These are phyloP conservation scores for Eumeta japonica DNA, from an alignment of 1,140 invertebrate species.

Conservation along the genomic window DNA sequence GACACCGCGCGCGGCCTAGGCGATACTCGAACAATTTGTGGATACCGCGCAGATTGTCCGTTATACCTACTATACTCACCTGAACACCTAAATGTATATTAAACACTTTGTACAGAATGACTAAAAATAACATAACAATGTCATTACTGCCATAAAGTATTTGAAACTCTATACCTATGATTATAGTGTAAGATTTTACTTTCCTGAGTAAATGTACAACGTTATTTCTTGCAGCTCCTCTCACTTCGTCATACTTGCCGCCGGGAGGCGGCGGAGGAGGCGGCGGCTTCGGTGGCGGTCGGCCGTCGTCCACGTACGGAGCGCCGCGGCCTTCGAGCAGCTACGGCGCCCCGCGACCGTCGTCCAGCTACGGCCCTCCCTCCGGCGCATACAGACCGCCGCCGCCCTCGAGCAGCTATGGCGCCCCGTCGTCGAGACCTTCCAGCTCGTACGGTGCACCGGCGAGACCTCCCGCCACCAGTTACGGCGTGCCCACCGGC, in stretches of 20 bases:
- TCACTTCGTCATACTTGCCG: slow-evolving; percentile 45
- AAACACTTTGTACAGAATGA: no score
- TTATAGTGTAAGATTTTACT: no score
- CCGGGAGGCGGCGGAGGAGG: slow-evolving; percentile 43
- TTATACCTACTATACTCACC: no score
- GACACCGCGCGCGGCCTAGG: no score
- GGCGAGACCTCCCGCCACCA: slow-evolving; percentile 40
- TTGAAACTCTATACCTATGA: no score
- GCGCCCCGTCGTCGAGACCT: slow-evolving; percentile 22
- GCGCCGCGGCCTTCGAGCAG: slow-evolving; percentile 9
- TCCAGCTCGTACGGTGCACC: slow-evolving; percentile 50
- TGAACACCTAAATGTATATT: no score
- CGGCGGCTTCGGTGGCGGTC: slow-evolving; percentile 23
- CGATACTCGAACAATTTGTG: no score
- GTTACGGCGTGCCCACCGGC: slow-evolving; percentile 51
- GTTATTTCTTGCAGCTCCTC: slow-evolving; percentile 34
- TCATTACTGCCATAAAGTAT: slow-evolving; percentile 56
- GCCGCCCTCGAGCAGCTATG: slow-evolving; percentile 31
- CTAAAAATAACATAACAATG: no score
- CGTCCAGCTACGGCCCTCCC: slow-evolving; percentile 25
- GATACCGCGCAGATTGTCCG: no score
- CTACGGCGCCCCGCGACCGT: slow-evolving; percentile 19
- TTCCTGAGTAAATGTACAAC: slow-evolving; percentile 9
- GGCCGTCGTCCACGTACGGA: slow-evolving; percentile 15
- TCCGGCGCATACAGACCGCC: slow-evolving; percentile 26